phyloP scores from a whole-genome alignment of 2,888 invertebrate species.

The Diabrotica balteata region DNA sequence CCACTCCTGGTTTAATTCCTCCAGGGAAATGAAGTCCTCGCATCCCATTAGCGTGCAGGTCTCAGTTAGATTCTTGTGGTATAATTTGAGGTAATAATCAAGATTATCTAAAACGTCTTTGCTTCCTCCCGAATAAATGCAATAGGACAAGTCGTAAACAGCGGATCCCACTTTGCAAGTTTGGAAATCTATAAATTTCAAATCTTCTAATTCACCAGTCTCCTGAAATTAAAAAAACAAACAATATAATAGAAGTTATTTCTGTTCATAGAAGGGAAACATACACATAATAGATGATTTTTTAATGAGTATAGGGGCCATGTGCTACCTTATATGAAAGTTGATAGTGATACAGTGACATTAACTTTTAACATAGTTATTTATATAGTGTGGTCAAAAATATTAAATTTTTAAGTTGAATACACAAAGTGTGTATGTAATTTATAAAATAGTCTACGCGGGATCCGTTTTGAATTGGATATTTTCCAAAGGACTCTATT shows the following conservation, averaged over 20 bases:
- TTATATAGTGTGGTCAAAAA: too few species aligned
- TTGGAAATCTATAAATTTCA: slow-evolving; percentile 35
- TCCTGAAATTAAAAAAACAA: slow-evolving; percentile 16
- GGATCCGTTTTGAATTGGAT: too few species aligned
- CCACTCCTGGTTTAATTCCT: slow-evolving; percentile 41
- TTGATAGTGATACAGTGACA: too few species aligned
- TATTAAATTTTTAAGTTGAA: too few species aligned
- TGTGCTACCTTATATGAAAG: too few species aligned
- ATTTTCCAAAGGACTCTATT: too few species aligned
- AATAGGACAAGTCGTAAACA: slow-evolving; percentile 52
- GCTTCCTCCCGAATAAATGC: slow-evolving; percentile 50
- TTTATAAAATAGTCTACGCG: too few species aligned
- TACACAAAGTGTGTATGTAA: too few species aligned
- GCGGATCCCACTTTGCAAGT: slow-evolving; percentile 31
- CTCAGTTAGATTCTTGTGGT: slow-evolving; percentile 48
- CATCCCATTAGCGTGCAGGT: slow-evolving; percentile 44
- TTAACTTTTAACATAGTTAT: too few species aligned
- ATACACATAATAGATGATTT: too few species aligned
- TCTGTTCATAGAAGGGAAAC: too few species aligned
- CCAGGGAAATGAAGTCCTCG: slow-evolving; percentile 26
- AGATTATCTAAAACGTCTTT: slow-evolving; percentile 47
- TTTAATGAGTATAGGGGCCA: too few species aligned
- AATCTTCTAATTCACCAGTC: slow-evolving; percentile 14
- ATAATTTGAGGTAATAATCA: slow-evolving; percentile 48
- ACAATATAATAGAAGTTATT: neutral